Percentiles rank a stretch among this genome's conserved stretches.
Conservation (phyloP, 2,113 vertebrate genomes). For the Sinocyclocheilus anophthalmus region DNA sequence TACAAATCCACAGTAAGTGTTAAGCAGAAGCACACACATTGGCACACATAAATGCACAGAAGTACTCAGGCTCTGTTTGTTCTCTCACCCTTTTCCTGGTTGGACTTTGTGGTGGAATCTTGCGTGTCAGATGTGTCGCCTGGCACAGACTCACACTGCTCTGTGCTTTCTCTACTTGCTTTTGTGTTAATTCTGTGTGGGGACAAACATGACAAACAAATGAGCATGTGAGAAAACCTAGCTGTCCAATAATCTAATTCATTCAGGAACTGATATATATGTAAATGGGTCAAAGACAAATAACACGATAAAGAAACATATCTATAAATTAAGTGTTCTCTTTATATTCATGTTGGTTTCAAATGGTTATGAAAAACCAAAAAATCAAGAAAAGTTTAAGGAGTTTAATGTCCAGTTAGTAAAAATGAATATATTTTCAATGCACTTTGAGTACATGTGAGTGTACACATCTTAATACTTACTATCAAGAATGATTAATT, state of each 20-base stretch:
- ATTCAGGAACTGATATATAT: not conserved
- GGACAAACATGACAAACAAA: not conserved
- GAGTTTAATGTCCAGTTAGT: not conserved
- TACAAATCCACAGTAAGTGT: conserved; percentile 12
- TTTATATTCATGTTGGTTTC: not conserved
- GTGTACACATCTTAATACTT: not conserved
- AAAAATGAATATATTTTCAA: not conserved
- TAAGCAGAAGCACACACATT: conserved; percentile 18
- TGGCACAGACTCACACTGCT: conserved; percentile 1
- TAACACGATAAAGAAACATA: not conserved
- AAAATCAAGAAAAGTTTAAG: not conserved
- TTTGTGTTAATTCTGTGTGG: conserved; percentile 23
- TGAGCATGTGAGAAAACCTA: not conserved
- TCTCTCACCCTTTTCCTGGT: conserved; percentile 45
- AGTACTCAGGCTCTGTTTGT: not conserved
- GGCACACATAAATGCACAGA: not conserved
- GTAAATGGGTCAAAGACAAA: not conserved
- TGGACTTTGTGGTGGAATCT: conserved; percentile 19
- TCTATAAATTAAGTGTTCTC: not conserved
- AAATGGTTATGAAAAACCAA: not conserved
- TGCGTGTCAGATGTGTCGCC: not conserved
- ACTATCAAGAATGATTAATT: not conserved
- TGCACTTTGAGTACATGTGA: not conserved
- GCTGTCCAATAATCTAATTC: not conserved
- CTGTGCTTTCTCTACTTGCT: conserved; percentile 14